These are phyloP conservation scores for Octomys mimax DNA, from an alignment of 2,797 vertebrate species.

Conservation along the genomic window DNA sequence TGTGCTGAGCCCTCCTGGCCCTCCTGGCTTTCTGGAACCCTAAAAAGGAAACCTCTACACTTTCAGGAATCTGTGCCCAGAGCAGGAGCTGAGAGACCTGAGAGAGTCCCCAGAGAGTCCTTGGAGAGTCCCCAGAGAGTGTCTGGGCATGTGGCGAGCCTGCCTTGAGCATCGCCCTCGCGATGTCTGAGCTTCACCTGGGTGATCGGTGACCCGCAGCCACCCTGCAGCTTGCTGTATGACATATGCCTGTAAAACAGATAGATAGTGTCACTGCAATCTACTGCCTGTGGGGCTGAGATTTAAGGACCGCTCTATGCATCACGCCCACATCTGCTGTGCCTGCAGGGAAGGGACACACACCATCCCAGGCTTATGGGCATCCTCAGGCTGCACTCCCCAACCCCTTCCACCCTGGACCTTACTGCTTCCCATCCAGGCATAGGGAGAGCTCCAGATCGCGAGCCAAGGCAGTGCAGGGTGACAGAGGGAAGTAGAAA, in stretches of 20 bases:
- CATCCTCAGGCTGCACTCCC: neutral
- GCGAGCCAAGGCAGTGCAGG: neutral
- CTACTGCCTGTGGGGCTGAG: neutral
- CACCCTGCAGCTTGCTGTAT: neutral
- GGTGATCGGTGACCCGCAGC: neutral
- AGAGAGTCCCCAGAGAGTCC: neutral
- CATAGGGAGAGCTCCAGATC: neutral
- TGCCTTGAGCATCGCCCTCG: neutral
- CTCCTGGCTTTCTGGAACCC: neutral
- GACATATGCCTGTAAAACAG: neutral
- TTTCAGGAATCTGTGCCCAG: neutral
- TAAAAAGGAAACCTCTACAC: neutral
- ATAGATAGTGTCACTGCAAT: constrained; percentile 60
- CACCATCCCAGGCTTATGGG: neutral
- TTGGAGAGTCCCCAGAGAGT: neutral
- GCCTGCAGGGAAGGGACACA: neutral
- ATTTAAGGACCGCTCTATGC: constrained; percentile 28
- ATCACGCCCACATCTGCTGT: neutral
- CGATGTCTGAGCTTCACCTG: neutral
- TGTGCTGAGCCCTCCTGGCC: neutral
- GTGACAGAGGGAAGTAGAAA: neutral
- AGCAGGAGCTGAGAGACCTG: neutral
- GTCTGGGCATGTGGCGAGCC: neutral
- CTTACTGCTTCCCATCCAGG: neutral
- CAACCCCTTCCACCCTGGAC: neutral